Percentiles rank a stretch among this genome's conserved stretches.
Conservation (phyloP, 2,797 vertebrate genomes). For the Poecilia gillii region DNA sequence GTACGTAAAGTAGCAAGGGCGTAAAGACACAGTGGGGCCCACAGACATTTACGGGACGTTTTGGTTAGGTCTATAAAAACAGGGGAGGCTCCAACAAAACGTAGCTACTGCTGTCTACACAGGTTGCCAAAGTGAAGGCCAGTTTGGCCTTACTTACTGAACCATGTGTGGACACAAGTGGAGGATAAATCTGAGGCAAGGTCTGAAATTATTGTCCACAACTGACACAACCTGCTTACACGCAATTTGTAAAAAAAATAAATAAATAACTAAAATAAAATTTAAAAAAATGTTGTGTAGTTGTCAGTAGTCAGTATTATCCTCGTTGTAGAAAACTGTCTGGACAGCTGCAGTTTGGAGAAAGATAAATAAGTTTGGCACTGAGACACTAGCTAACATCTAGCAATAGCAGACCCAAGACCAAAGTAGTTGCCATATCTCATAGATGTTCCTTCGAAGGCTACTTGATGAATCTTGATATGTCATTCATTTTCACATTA, state of each 20-base stretch:
- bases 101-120: constrained; percentile 37
- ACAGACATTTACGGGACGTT: constrained; percentile 62
- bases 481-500: neutral
- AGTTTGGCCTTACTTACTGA: constrained; percentile 54
- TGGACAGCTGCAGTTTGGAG: neutral
- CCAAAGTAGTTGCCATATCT: neutral
- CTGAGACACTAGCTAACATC: neutral
- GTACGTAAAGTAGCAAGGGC: constrained; percentile 67
- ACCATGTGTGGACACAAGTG: constrained; percentile 51
- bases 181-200: constrained; percentile 55
- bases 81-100: constrained; percentile 34
- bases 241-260: neutral
- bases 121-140: constrained; percentile 62
- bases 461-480: neutral
- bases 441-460: neutral
- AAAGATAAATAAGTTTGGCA: neutral
- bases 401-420: neutral
- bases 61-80: constrained; percentile 50
- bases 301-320: constrained; percentile 2
- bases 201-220: constrained; percentile 28
- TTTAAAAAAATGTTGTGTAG: neutral
- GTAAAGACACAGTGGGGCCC: constrained; percentile 60
- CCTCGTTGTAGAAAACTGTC: neutral
- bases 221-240: constrained; percentile 4
- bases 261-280: no score